Evolutionary conservation across 2,888 invertebrate genomes (phyloP).

Genomic region (Epicampocera succincta): DNA sequence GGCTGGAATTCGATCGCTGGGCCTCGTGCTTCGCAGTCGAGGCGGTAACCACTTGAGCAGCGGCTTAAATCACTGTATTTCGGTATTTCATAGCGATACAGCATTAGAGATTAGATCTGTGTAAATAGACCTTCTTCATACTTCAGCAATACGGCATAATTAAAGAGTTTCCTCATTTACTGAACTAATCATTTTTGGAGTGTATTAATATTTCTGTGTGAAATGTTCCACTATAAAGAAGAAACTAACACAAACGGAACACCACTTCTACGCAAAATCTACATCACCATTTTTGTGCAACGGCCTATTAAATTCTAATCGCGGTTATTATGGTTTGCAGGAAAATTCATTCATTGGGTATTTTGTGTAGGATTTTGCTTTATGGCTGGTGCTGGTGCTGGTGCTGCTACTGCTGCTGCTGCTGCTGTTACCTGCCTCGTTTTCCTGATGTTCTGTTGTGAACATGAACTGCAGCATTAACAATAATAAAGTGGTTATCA

Average conservation of each 20-base stretch:
- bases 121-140: no score
- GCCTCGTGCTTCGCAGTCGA: no score
- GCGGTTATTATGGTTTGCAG: constrained; percentile 58
- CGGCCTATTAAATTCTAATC: constrained; percentile 65
- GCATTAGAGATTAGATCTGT: no score
- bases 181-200: no score
- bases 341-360: constrained; percentile 55
- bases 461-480: not conserved
- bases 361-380: constrained; percentile 51
- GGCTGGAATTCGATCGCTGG: no score
- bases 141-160: no score
- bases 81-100: no score
- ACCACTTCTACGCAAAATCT: not conserved
- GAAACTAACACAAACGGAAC: not conserved
- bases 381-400: constrained; percentile 4
- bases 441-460: no score
- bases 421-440: not conserved
- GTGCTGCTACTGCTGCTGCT: constrained; percentile 20
- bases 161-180: no score
- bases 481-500: constrained; percentile 16
- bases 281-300: constrained; percentile 4
- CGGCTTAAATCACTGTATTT: no score
- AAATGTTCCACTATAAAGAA: not conserved
- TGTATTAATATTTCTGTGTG: not conserved
- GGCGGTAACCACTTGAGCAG: no score